Evolutionary conservation across 2,113 vertebrate species (phyloP), one percentile per base, ranked within the genome.

Genomic region (Chaetura pelagica): DNA sequence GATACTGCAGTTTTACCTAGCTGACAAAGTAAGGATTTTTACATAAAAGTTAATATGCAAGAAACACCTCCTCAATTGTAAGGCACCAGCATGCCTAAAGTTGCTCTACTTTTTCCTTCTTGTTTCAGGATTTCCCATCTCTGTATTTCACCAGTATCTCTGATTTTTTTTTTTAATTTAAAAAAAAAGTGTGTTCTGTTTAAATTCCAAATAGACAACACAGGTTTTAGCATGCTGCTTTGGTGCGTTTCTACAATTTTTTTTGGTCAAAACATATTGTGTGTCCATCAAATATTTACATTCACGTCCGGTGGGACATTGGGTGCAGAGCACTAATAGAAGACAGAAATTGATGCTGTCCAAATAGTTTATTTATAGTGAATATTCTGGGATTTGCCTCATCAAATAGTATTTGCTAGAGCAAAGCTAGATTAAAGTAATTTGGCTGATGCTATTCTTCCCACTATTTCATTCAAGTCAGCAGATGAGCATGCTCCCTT

Each of bases 391-490:
- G 92, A 69, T 77, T 88, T 90, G 38, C 81, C 46, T 88, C 82
- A 91, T 90, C 72, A 69, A 54, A 88, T 83, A 80, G 30, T 26
- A 94, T 83, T 83, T 0, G 5, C 46, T 82, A 44, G 40, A 94
- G 38, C 58, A 91, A 85, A 91, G 49, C 48, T 84, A 59, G 69
- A 69, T 67, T 62, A 38, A 75, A 93, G 73, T 67, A 4, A 91
- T 84, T 84, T 91, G 75, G 74, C 71, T 90, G 78, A 79, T 88
- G 78, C 32, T 85, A 7, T 73, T 69, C 59, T 94, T 94, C 92
- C 75, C 74, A 83, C 71, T 93, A 14, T 66, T 96, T 66, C 67
- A 93, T 92, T 95, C 75, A 90, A 90, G 49, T 88, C 90, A 92
- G 85, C 90, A 93, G 85, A 95, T 85, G 85, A 96, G 35, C 3